phyloP scores from a whole-genome alignment of 2,113 vertebrate species.

The Zonotrichia leucophrys region DNA sequence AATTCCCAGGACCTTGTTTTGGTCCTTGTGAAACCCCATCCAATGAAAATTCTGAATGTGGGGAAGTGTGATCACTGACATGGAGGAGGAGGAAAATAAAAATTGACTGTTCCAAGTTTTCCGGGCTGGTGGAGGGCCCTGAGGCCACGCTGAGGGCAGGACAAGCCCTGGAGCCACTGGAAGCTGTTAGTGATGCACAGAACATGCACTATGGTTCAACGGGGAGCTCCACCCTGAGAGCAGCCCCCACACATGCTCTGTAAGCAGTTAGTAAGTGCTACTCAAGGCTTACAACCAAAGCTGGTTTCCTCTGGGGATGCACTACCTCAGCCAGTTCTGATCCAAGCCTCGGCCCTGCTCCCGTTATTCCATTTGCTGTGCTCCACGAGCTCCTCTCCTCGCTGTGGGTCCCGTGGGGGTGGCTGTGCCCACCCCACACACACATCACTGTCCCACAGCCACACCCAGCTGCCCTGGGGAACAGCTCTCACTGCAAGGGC shows the following conservation, averaged over 20 bases:
- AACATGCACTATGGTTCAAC: not conserved
- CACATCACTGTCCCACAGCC: not conserved
- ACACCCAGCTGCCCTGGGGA: not conserved
- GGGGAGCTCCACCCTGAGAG: not conserved
- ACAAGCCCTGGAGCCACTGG: not conserved
- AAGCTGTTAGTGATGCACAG: slow-evolving; percentile 36
- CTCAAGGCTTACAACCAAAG: not conserved
- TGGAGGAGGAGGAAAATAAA: not conserved
- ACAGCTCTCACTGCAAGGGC: not conserved
- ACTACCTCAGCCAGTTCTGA: not conserved
- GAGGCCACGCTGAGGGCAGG: not conserved
- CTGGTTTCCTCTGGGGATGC: slow-evolving; percentile 6
- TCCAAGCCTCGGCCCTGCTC: not conserved
- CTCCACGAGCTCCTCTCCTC: not conserved
- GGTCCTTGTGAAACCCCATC: not conserved
- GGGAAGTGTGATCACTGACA: not conserved
- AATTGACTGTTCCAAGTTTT: not conserved
- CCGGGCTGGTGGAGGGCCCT: not conserved
- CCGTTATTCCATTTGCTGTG: not conserved
- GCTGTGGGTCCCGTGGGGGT: not conserved
- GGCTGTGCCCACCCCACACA: not conserved
- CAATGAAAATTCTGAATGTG: fast-evolving
- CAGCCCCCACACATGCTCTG: slow-evolving; percentile 13
- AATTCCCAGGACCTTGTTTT: not conserved
- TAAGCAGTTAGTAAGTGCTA: slow-evolving; percentile 29